These are phyloP conservation scores for Chrysemys picta DNA, from an alignment of 2,113 vertebrate species.

Conservation along the genomic window DNA sequence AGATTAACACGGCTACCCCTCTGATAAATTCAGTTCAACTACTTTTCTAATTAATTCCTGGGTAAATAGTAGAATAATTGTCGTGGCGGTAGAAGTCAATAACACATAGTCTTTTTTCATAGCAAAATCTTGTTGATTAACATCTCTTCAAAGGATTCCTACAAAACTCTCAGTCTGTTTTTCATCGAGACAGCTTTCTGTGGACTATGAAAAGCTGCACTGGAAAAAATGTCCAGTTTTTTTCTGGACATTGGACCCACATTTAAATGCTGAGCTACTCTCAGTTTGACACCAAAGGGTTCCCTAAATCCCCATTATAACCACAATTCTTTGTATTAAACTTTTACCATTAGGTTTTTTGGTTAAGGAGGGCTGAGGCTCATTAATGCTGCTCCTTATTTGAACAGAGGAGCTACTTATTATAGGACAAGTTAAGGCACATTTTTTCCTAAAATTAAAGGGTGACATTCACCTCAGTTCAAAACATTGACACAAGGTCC, in stretches of 20 bases:
- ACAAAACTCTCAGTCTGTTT: background rate
- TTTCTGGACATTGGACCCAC: background rate
- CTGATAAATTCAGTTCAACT: background rate
- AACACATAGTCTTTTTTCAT: background rate
- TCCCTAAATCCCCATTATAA: background rate
- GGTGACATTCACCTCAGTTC: constrained; percentile 56
- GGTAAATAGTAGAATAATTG: constrained; percentile 7
- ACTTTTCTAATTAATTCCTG: background rate
- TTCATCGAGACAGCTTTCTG: constrained; percentile 5
- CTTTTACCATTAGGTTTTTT: background rate
- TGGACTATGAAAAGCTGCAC: constrained; percentile 30
- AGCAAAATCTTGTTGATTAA: background rate
- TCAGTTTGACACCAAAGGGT: background rate
- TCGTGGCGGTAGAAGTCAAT: background rate
- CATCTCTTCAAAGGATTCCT: background rate
- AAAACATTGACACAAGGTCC: constrained; percentile 63
- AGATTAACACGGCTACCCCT: no score
- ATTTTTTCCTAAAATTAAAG: constrained; percentile 46
- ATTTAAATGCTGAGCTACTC: background rate
- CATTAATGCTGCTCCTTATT: background rate
- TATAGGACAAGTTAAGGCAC: constrained; percentile 7
- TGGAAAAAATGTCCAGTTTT: no score
- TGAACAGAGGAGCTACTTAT: background rate
- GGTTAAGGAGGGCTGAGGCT: background rate
- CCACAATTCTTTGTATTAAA: background rate